Evolutionary conservation across 2,113 vertebrate genomes (phyloP).

Genomic region (Parotia lawesii): DNA sequence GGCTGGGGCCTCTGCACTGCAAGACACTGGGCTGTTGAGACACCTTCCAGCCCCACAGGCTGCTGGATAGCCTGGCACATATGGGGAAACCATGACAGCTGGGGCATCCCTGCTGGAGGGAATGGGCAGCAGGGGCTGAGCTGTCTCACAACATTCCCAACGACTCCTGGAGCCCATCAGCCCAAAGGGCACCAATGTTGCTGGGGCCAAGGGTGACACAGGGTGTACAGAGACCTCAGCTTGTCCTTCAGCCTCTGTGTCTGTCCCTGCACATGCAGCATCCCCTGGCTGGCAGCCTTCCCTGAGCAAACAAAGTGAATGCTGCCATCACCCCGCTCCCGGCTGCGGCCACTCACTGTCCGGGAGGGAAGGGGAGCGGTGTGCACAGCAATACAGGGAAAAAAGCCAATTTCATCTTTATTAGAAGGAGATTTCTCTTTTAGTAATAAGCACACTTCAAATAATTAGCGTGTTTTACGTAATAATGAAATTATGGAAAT

Average conservation of each 20-base stretch:
- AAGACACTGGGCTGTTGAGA: neutral
- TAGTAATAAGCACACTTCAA: slow-evolving; percentile 84
- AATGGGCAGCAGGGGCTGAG: neutral
- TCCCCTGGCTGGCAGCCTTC: neutral
- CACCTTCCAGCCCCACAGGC: neutral
- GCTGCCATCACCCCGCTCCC: neutral
- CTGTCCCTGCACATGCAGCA: neutral
- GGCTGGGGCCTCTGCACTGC: neutral
- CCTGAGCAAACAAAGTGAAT: slow-evolving; percentile 24
- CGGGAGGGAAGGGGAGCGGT: slow-evolving; percentile 66
- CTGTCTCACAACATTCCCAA: neutral
- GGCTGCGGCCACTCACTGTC: slow-evolving; percentile 30
- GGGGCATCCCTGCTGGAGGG: neutral
- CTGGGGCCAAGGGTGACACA: neutral
- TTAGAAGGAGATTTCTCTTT: slow-evolving; percentile 88
- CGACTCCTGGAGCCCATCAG: neutral
- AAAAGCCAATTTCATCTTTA: slow-evolving; percentile 92
- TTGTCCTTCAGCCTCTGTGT: neutral
- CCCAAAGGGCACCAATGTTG: accelerated
- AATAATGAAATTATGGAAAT: slow-evolving; percentile 99
- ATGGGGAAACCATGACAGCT: neutral
- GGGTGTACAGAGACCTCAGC: neutral
- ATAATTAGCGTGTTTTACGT: slow-evolving; percentile 96
- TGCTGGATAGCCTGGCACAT: neutral
- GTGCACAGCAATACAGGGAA: slow-evolving; percentile 46